Evolutionary conservation across 2,888 invertebrate species (phyloP), one percentile per base, ranked within the genome.

Genomic region (Linnaemya tessellans): DNA sequence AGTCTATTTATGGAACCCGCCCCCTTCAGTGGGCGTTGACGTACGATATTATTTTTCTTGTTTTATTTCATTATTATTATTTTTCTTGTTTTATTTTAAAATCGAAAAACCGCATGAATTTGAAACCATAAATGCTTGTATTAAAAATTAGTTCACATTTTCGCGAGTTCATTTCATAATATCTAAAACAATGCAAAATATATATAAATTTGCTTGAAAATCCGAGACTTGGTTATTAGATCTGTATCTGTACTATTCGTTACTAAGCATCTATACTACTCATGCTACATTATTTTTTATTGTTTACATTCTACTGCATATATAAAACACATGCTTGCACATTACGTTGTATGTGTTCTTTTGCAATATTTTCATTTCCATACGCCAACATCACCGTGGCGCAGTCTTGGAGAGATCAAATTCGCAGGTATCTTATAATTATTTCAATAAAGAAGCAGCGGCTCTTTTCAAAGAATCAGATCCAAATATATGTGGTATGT

Each of bases 341-440:
- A 79, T 82, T 79, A 82, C 70, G 43, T 43, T 82, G 65, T 74
- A 51, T 81, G 64, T 79, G 78, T 70, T 43, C 60, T 65, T 80
- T 64, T 83, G 80, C 73, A 71, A 77, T 73, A 64, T 22, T 64
- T 73, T 75, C 58, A 70, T 65, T 74, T 82, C 60, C 74, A 74
- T 82, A 49, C 58, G 46, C 51, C 60, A 25, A 70, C 51, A 43
- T 51, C 64, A 54, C 35, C 25, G 41, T 43, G 41, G 43, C 46
- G 74, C 71, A 97, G 97, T 97, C 93, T 93, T 97, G 93, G 97
- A 97, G 91, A 95, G 97, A 88, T 97, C 97, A 70, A 95, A 97
- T 49, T 98, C 98, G 43, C 97, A 97, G 93, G 96, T 97, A 95
- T 97, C 97, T 87, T 97, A 97, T 93, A 97, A 97, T 91, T 97